phyloP scores from a whole-genome alignment of 2,797 vertebrate genomes.

The Squalus acanthias region DNA sequence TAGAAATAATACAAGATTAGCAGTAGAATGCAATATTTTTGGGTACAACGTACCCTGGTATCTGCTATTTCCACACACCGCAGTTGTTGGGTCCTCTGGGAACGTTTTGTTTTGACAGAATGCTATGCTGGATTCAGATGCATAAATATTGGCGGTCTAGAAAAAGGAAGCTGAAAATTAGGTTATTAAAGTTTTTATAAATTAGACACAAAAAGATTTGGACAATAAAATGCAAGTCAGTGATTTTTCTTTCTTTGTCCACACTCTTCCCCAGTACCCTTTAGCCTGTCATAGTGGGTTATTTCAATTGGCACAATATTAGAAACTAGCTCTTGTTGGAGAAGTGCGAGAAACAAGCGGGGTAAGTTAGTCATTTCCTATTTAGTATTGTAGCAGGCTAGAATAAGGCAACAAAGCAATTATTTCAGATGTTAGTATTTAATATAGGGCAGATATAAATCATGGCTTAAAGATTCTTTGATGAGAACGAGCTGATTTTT shows the following conservation, averaged over 20 bases:
- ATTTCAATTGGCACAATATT: constrained; percentile 73
- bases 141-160: constrained; percentile 73
- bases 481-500: background rate
- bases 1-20: constrained; percentile 85
- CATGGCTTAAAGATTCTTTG: background rate
- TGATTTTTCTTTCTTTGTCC: constrained; percentile 42
- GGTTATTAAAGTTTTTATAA: constrained; percentile 63
- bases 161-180: constrained; percentile 62
- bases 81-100: constrained; percentile 71
- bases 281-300: constrained; percentile 66
- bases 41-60: constrained; percentile 74
- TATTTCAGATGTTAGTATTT: constrained; percentile 14
- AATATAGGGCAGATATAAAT: background rate
- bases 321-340: constrained; percentile 68
- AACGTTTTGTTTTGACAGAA: constrained; percentile 71
- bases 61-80: constrained; percentile 76
- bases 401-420: constrained; percentile 19
- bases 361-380: constrained; percentile 47
- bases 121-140: constrained; percentile 69
- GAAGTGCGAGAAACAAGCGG: constrained; percentile 54
- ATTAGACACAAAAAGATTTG: constrained; percentile 72
- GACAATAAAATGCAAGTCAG: constrained; percentile 68
- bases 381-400: background rate
- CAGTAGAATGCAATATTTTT: constrained; percentile 78
- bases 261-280: constrained; percentile 61